Base-by-base conservation (phyloP, 2,113 vertebrate species). In the Notarius lentiginosus region DNA sequence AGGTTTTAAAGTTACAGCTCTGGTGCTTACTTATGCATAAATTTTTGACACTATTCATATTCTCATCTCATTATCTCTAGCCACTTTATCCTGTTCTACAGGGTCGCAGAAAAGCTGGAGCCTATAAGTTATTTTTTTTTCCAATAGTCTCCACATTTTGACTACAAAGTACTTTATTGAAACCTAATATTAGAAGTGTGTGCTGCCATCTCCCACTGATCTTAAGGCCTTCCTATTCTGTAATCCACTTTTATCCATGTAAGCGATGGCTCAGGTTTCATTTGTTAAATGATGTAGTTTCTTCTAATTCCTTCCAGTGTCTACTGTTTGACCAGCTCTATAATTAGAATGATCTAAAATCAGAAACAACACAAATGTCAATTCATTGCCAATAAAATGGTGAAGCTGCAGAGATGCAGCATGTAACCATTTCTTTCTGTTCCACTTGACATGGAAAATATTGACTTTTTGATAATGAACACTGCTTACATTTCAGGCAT, bases 141-240 rank as follows among this genome's bases (percentile, higher is more conserved):
- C 66, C 66, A 1, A 72, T 72, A 75, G 47, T 75, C 41, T 49
- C 9, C 34, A 75, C 4, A 75, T 49, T 11, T 49, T 49, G 72
- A 75, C 41, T 49, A 75, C 72, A 75, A 75, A 75, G 72, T 49
- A 75, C 41, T 75, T 49, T 49, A 20, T 75, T 75, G 3, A 75
- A 49, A 49, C 9, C 41, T 49, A 49, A 80, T 76, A 55, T 70
- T 65, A 79, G 5, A 79, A 30, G n/a, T 70, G 20, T 27, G n/a
- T 70, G 47, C 34, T 56, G 7, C 51, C 24, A 47, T 73, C 70
- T 72, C 8, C 20, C 34, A 14, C 34, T 49, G 0, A 75, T 47
- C 9, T 24, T 24, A 12, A 51, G n/a, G 17, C 14, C 61, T 73
- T 84, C 87, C 90, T 89, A 89, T 91, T 91, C 88, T 88, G 79